Conservation (phyloP, 2,113 vertebrate species). For the Epinephelus lanceolatus region DNA sequence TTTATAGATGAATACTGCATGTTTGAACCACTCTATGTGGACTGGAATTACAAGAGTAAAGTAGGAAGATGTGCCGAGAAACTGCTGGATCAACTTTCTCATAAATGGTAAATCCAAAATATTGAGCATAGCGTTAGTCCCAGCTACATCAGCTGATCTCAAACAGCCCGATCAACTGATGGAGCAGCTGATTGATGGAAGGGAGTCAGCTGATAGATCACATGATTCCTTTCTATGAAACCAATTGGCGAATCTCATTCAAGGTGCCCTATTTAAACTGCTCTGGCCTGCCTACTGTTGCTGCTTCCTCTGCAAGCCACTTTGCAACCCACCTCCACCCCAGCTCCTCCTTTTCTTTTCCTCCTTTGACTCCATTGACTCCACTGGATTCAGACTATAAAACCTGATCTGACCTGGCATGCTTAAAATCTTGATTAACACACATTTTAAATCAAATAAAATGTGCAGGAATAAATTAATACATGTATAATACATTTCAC, state of each 20-base stretch:
- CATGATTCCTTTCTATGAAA: too few species aligned
- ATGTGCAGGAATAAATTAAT: background rate
- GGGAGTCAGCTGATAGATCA: too few species aligned
- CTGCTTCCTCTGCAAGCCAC: too few species aligned
- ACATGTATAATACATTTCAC: background rate
- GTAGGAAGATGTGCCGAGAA: background rate
- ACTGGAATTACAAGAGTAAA: background rate
- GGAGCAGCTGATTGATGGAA: too few species aligned
- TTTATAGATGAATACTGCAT: background rate
- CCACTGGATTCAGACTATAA: background rate
- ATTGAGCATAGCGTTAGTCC: background rate
- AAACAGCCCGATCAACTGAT: too few species aligned
- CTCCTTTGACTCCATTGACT: too few species aligned
- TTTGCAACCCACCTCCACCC: too few species aligned
- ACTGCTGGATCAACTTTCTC: background rate
- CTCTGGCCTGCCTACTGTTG: too few species aligned
- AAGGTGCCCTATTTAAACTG: too few species aligned
- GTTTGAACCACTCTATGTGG: background rate
- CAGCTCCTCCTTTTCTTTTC: too few species aligned
- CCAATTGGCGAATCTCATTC: too few species aligned
- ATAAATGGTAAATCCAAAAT: background rate
- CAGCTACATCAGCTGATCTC: too few species aligned
- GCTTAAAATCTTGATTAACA: background rate
- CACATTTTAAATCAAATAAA: background rate
- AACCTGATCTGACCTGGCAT: background rate